Base-by-base conservation (phyloP, 2,888 invertebrate species). In the Acanthopleura granulata region DNA sequence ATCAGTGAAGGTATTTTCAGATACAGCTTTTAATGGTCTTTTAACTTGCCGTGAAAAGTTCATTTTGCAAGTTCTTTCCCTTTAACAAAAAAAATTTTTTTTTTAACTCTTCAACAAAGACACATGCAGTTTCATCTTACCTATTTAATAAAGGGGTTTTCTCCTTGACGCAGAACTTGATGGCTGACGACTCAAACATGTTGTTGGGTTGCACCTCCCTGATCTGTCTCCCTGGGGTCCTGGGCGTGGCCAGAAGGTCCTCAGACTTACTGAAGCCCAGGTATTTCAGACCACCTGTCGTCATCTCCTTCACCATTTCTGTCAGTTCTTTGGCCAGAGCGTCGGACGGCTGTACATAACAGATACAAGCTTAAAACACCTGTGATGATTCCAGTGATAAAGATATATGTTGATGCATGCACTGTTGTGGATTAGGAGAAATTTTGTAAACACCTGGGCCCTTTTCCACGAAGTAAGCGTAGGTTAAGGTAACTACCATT, bases 181-280 rank as follows among this genome's bases (percentile, higher is more conserved):
- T 79, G 15, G 84, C 70, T 27, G 85, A 83, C 0, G 86, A 86
- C 72, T 83, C 77, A 77, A 86, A 85, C 22, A 84, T 77, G 75
- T 86, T 85, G 69, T 82, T 81, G 62, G 77, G 78, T 72, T 83
- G 79, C 12, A 84, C 77, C 9, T 74, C 57, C 1, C 75, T 75
- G 40, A 40, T 40, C 40, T 40, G 40, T 15, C 77, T 49, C 15
- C 78, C 72, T 0, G 77, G 77, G 16, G 77, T 74, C 15, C 76
- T 69, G 62, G 74, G 74, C 27, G 69, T 69, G 29, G n/a, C 18
- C 14, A 49, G 18, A 18, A 18, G 16, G 25, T 71, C 50, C 50
- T 51, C 72, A 40, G 1, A 15, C 16, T 57, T 15, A 15, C n/a
- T 27, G 18, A 18, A 4, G 12, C 18, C 57, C 27, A 25, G 69